Base-by-base conservation (phyloP, 2,113 vertebrate genomes). In the Gila orcuttii region DNA sequence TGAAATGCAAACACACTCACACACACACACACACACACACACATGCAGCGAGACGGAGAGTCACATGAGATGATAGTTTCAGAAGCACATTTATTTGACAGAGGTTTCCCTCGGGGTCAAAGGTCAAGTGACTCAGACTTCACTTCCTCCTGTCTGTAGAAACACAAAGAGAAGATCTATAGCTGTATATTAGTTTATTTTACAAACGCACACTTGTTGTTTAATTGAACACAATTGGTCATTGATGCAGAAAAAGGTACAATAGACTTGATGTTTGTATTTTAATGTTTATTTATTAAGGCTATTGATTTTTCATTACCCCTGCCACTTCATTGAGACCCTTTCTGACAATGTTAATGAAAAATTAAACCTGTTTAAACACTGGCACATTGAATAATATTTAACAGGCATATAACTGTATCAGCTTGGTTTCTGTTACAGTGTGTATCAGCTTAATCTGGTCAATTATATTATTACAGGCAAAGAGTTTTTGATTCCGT, bases 341-440 rank as follows among this genome's bases (percentile, higher is more conserved):
- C 17, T 31, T 55, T 47, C 74, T 77, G 74, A 33, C 17, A 33
- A 55, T 21, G 15, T 77, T 55, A 55, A 77, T 77, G 47, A 77
- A 23, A 47, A 57, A 57, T 55, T 0, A 77, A 33, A 55, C 74
- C 74, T 31, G 47, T 77, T 55, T 52, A 77, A 55, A 33, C 75
- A 55, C n/a, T 55, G 74, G 45, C 47, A 76, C 74, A 55, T 17
- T 31, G 1, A 4, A 77, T 77, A 15, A 55, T 57, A 55, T 55
- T 21, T 57, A 3, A 52, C 6, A 12, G 50, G 19, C 75, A 77
- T 55, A 77, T 55, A 77, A 77, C 47, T 17, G n/a, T 31, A 33
- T 50, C 50, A 21, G 39, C n/a, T 45, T 9, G 33, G 33, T 33
- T 33, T 33, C 2, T 33, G 33, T 33, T 33, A n/a, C n/a, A 2